phyloP scores from a whole-genome alignment of 2,888 invertebrate genomes.

The Hartigia nigra region DNA sequence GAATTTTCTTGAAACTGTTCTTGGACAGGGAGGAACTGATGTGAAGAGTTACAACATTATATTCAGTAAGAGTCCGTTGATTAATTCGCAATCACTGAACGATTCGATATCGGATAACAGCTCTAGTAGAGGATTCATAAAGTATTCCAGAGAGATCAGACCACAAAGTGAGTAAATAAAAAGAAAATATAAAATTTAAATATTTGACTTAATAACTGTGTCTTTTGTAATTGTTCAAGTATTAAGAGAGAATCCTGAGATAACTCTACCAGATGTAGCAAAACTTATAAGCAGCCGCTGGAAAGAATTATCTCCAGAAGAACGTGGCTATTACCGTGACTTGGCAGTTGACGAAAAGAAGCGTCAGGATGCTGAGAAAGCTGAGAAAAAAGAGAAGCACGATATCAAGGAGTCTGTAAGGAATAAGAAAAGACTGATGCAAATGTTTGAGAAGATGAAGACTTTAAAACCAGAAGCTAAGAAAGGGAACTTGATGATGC shows the following conservation, averaged over 20 bases:
- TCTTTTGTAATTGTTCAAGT: slow-evolving; percentile 40
- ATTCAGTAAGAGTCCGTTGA: slow-evolving; percentile 8
- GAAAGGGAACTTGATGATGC: slow-evolving; percentile 39
- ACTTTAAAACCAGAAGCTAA: slow-evolving; percentile 33
- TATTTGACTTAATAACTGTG: not conserved
- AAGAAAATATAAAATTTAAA: not conserved
- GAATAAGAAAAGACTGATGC: slow-evolving; percentile 48
- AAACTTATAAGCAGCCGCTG: slow-evolving; percentile 57
- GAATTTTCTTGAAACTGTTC: not conserved
- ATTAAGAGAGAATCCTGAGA: slow-evolving; percentile 47
- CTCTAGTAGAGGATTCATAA: slow-evolving; percentile 48
- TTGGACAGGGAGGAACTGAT: slow-evolving; percentile 47
- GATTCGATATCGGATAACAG: slow-evolving; percentile 21
- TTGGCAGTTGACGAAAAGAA: slow-evolving; percentile 37
- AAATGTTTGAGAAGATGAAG: slow-evolving; percentile 52
- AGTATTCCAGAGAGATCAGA: slow-evolving; percentile 58
- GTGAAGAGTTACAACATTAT: slow-evolving; percentile 25
- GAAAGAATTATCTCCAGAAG: slow-evolving; percentile 58
- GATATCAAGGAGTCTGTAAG: slow-evolving; percentile 28
- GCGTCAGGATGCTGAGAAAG: slow-evolving; percentile 12
- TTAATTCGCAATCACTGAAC: slow-evolving; percentile 13
- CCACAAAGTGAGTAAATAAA: slow-evolving; percentile 51
- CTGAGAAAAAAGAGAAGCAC: slow-evolving; percentile 8
- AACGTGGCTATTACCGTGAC: slow-evolving; percentile 59
- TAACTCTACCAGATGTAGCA: slow-evolving; percentile 62